Percentiles rank a stretch among this genome's conserved stretches.
Conservation (phyloP, 2,113 vertebrate species). For the Triplophysa rosa region DNA sequence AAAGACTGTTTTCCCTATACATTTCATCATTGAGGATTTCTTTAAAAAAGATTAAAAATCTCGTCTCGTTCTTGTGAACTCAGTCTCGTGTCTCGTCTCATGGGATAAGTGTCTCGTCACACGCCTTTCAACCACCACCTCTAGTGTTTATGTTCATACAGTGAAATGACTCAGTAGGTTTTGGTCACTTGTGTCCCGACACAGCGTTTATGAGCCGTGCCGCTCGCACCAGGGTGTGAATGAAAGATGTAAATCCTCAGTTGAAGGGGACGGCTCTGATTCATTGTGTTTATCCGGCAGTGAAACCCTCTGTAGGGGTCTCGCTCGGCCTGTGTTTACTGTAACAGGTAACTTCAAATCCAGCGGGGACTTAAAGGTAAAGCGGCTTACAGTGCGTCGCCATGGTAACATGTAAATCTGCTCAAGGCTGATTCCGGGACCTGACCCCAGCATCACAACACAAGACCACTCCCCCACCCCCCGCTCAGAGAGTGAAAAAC, state of each 20-base stretch:
- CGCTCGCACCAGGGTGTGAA: not conserved
- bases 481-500: not conserved
- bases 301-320: not conserved
- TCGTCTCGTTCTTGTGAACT: too few species aligned
- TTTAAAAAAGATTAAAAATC: too few species aligned
- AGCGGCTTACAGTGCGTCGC: slow-evolving; percentile 40
- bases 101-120: too few species aligned
- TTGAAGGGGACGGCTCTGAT: not conserved
- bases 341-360: slow-evolving; percentile 33
- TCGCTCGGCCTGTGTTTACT: not conserved
- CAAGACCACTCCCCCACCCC: not conserved
- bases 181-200: too few species aligned
- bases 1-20: too few species aligned
- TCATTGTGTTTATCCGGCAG: not conserved
- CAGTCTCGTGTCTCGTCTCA: too few species aligned
- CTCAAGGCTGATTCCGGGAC: slow-evolving; percentile 3
- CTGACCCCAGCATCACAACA: slow-evolving; percentile 20
- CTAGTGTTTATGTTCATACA: too few species aligned
- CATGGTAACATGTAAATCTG: slow-evolving; percentile 37
- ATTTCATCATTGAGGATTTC: too few species aligned
- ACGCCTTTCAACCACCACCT: too few species aligned
- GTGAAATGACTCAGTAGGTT: too few species aligned
- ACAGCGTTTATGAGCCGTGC: not conserved
- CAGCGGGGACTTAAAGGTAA: slow-evolving; percentile 23
- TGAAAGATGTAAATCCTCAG: not conserved